Evolutionary conservation across 1,140 invertebrate genomes (phyloP).

Genomic region (Harpegnathos saltator): DNA sequence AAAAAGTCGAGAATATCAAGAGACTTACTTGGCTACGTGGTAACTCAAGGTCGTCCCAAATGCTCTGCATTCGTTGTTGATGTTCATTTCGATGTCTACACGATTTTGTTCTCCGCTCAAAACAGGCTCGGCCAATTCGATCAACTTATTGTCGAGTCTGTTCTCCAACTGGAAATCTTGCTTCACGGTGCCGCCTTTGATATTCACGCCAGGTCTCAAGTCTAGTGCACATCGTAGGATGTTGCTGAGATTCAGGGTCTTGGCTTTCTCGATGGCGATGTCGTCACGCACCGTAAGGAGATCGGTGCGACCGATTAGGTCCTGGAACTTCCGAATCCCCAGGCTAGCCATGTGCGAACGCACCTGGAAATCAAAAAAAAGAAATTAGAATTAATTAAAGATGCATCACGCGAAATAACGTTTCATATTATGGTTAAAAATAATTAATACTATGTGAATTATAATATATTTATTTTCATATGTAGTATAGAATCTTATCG

Average conservation of each 20-base stretch:
- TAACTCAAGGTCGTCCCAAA: conserved; percentile 98
- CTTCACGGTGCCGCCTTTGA: conserved; percentile 94
- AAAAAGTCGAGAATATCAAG: not conserved
- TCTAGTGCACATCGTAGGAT: conserved; percentile 96
- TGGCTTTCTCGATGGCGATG: conserved; percentile 91
- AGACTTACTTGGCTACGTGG: conserved; percentile 94
- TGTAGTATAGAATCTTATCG: no score
- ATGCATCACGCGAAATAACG: not conserved
- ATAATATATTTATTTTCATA: not conserved
- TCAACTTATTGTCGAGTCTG: conserved; percentile 94
- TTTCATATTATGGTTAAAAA: not conserved
- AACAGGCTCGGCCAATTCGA: conserved; percentile 91
- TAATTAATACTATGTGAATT: conserved; percentile 11
- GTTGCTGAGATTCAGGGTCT: conserved; percentile 93
- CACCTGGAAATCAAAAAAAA: conserved; percentile 86
- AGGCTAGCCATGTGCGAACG: conserved; percentile 95
- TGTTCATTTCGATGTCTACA: conserved; percentile 92
- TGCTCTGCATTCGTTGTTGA: conserved; percentile 96
- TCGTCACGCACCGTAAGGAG: conserved; percentile 89
- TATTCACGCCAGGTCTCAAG: conserved; percentile 95
- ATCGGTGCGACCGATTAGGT: conserved; percentile 97
- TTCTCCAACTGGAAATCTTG: conserved; percentile 97
- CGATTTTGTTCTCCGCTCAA: conserved; percentile 90
- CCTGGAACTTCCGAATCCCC: conserved; percentile 95
- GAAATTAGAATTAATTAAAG: not conserved